Percentiles rank a stretch among this genome's conserved stretches.
Conservation (phyloP, 1,140 invertebrate genomes). For the Patella vulgata region DNA sequence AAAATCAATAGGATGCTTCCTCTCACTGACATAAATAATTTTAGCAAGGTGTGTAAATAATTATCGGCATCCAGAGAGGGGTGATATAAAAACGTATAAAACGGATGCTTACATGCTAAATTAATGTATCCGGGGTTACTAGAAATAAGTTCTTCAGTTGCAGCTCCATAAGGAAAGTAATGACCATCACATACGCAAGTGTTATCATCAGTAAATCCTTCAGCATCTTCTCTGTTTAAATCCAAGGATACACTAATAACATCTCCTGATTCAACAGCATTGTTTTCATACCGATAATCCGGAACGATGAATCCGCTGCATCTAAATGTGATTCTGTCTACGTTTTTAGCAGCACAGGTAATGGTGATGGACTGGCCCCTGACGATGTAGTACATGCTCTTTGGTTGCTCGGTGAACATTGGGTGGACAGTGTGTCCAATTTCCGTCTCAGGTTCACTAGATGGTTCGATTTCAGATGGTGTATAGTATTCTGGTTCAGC, state of each 20-base stretch:
- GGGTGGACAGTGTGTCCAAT: background rate
- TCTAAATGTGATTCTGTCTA: slow-evolving; percentile 15
- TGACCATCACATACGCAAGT: slow-evolving; percentile 7
- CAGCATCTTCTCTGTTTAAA: slow-evolving; percentile 12
- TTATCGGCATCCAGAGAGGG: too few relatives aligned
- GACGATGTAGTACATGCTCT: slow-evolving; percentile 20
- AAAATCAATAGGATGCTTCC: too few relatives aligned
- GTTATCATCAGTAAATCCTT: slow-evolving; percentile 5
- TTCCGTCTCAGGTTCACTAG: background rate
- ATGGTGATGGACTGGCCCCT: slow-evolving; percentile 15
- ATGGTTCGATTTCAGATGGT: background rate
- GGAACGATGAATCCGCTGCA: slow-evolving; percentile 22
- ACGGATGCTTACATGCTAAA: slow-evolving; percentile 14
- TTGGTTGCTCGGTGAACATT: slow-evolving; percentile 15
- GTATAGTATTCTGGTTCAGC: background rate
- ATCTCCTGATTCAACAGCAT: background rate
- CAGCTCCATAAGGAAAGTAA: background rate
- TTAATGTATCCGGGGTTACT: slow-evolving; percentile 5
- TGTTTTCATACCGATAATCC: slow-evolving; percentile 4
- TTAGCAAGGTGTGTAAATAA: too few relatives aligned
- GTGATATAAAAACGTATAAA: too few relatives aligned
- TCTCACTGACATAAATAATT: too few relatives aligned
- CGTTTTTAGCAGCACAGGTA: slow-evolving; percentile 20
- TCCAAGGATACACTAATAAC: slow-evolving; percentile 10
- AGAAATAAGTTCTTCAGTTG: background rate